Evolutionary conservation across 2,113 vertebrate species (phyloP), one percentile per base, ranked within the genome.

Genomic region (Isichthys henryi): DNA sequence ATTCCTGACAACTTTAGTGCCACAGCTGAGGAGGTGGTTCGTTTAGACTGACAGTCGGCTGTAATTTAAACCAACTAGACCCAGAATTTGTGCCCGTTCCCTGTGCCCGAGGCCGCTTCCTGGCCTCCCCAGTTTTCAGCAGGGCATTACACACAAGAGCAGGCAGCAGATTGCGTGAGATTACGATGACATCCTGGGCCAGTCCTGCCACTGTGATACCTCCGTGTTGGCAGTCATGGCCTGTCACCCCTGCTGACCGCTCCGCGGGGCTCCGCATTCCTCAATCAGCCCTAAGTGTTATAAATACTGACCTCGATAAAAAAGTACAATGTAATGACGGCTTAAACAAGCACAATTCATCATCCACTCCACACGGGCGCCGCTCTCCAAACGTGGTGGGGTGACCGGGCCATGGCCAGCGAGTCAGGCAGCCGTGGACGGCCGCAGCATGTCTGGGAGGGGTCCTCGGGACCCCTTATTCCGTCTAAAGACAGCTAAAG

Each of bases 271-370:
- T 11, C 93, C 93, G 93, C 94, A 93, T 95, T 95, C 95, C 94
- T 96, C 96, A 95, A 95, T 97, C 96, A 96, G 92, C 95, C 95
- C 94, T 95, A 96, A 95, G 95, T 96, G 94, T 96, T 96, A 96
- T 97, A 96, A 97, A 96, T 96, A 96, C 95, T 95, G 95, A 97
- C 95, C 95, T 95, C 96, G 95, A 96, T 96, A 97, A 97, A 96
- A 96, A 96, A 96, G 93, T 95, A 94, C 94, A 96, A 95, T 95
- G 96, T 97, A 97, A 97, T 96, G 97, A 96, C 95, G 95, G 95
- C 95, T 96, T 97, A 97, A 97, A 97, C 96, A 97, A 97, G 97
- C 94, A 94, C 96, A 96, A 97, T 97, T 96, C 96, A 97, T 97
- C 96, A 97, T 96, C 95, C 89, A 90, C 91, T 91, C 94, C 91